Base-by-base conservation (phyloP, 2,888 invertebrate species). In the Stratiomys singularior region DNA sequence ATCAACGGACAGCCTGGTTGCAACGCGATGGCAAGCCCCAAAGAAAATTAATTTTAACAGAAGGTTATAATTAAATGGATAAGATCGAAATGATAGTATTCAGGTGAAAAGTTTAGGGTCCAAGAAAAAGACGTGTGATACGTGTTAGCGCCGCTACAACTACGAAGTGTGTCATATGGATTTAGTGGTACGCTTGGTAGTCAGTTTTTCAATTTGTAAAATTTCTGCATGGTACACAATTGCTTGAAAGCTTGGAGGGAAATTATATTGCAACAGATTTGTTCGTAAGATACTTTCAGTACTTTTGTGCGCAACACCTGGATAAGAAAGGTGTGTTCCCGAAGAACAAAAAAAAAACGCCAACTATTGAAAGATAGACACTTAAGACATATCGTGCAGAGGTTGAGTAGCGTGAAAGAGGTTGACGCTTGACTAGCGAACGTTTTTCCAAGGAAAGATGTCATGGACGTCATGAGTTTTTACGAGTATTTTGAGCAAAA, bases 61-160 rank as follows among this genome's bases (percentile, higher is more conserved):
- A 52, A 52, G 52, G 52, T 52, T 52, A 52, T n/a, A 52, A 52
- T 52, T 52, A 52, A 52, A n/a, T 18, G 18, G 52, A 52, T 52
- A 52, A 52, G 18, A 52, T 52, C 15, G 52, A 52, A 52, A 52
- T 52, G 52, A 52, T 52, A 52, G 52, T 15, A 52, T 52, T 52
- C 52, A 52, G 52, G 52, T 52, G 52, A 52, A 52, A 52, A 18
- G 15, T 37, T 37, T 37, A 37, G 37, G 15, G n/a, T 9, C 7
- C 18, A 15, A 18, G n/a, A 13, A 52, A 52, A 52, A 13, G 52
- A 18, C 52, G 52, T 15, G 15, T 52, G 37, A 13, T 13, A 18
- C 3, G 15, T 15, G 15, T 18, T 5, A n/a, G 52, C 52, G 18
- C 52, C 7, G 52, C 52, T 5, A 15, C 37, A 37, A 3, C 5